Conservation (phyloP, 2,888 invertebrate species). For the Ormyrus thymus region DNA sequence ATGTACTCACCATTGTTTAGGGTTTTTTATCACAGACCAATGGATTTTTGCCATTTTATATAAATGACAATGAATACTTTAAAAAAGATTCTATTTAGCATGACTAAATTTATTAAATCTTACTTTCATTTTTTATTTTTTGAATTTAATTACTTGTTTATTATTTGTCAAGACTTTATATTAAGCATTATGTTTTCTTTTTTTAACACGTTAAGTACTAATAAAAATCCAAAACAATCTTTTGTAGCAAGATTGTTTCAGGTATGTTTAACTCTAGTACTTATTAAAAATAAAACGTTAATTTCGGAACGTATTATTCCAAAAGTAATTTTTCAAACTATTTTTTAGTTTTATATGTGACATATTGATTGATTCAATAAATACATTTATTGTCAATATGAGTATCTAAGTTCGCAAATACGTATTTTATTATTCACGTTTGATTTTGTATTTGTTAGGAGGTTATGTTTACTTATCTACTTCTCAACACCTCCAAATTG, state of each 20-base stretch:
- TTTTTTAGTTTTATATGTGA: not conserved
- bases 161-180: conserved; percentile 33
- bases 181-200: not conserved
- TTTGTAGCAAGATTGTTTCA: no score
- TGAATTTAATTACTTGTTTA: not conserved
- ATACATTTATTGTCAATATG: not conserved
- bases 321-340: not conserved
- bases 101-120: conserved; percentile 14
- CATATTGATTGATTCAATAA: not conserved
- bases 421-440: not conserved
- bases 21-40: conserved; percentile 64
- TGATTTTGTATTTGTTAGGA: not conserved
- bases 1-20: conserved; percentile 62
- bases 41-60: conserved; percentile 65
- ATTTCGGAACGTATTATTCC: not conserved
- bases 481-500: no score
- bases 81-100: conserved; percentile 14
- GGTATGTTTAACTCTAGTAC: not conserved
- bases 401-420: not conserved
- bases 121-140: conserved; percentile 24
- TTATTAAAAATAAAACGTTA: not conserved
- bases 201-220: not conserved
- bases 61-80: conserved; percentile 7
- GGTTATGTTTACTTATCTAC: conserved; percentile 35
- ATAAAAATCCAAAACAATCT: not conserved